Evolutionary conservation across 2,888 invertebrate genomes (phyloP).

Genomic region (Limnephilus rhombicus): DNA sequence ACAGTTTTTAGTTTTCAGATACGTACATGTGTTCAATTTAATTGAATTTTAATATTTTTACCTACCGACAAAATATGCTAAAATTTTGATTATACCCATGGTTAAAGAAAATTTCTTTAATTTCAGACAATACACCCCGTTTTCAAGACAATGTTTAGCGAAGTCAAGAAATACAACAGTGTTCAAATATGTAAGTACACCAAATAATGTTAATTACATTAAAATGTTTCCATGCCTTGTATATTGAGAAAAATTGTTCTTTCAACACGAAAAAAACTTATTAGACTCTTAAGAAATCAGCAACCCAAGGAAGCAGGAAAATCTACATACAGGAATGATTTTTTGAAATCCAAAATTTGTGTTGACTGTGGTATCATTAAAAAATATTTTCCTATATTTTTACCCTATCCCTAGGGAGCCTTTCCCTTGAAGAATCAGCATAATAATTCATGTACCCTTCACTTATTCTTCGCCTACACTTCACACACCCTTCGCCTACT

Average conservation of each 20-base stretch:
- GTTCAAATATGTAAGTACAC: conserved; percentile 73
- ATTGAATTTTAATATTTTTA: too few relatives aligned
- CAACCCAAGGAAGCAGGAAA: not conserved
- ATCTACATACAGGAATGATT: conserved; percentile 58
- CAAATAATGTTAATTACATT: not conserved
- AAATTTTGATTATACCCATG: too few relatives aligned
- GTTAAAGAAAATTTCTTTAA: not conserved
- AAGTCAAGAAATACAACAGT: conserved; percentile 74
- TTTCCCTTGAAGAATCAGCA: too few relatives aligned
- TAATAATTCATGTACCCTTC: not conserved
- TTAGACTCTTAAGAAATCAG: too few relatives aligned
- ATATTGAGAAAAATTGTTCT: not conserved
- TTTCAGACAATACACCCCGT: conserved; percentile 77
- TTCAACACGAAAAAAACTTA: not conserved
- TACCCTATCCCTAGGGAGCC: too few relatives aligned
- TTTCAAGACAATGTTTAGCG: conserved; percentile 80
- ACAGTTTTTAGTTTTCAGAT: too few relatives aligned
- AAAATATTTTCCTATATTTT: too few relatives aligned
- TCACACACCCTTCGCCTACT: not conserved
- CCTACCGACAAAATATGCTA: too few relatives aligned
- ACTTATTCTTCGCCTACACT: not conserved
- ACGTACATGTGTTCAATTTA: too few relatives aligned
- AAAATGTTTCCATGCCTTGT: not conserved
- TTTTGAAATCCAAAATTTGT: too few relatives aligned
- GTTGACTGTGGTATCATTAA: too few relatives aligned